These are phyloP conservation scores for Misgurnus mizolepis DNA, from an alignment of 2,113 vertebrate genomes.

Conservation along the genomic window DNA sequence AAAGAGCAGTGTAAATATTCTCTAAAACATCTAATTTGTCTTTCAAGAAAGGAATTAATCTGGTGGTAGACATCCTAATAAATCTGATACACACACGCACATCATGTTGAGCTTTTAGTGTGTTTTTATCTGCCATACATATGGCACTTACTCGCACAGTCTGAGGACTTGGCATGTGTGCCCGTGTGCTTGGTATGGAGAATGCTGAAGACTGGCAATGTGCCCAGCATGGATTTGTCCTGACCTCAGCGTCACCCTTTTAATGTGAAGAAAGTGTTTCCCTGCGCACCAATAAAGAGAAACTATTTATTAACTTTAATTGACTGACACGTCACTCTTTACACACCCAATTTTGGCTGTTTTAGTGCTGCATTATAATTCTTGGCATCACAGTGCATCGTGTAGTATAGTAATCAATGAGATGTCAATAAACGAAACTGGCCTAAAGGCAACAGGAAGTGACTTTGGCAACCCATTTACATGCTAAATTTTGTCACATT, in stretches of 20 bases:
- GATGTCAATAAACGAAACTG: background rate
- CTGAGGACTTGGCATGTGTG: constrained; percentile 23
- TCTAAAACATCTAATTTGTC: background rate
- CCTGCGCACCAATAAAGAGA: constrained; percentile 12
- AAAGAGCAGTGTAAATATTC: no score
- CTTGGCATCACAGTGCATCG: background rate
- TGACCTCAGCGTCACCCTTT: constrained; percentile 42
- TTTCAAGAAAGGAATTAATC: background rate
- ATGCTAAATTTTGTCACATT: no score
- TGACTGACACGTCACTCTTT: constrained; percentile 10
- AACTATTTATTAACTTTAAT: background rate
- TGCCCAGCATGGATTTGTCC: constrained; percentile 27
- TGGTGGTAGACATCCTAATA: background rate
- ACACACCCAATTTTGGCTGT: background rate
- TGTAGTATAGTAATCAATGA: background rate
- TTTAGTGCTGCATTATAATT: background rate
- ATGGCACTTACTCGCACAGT: constrained; percentile 15
- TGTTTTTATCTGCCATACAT: background rate
- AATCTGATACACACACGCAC: background rate
- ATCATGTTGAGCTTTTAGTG: background rate
- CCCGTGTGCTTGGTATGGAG: constrained; percentile 15
- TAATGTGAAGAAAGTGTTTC: constrained; percentile 28
- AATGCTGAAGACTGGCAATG: constrained; percentile 30
- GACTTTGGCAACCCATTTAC: no score
- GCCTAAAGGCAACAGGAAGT: no score